These are phyloP conservation scores for Sinosuthora webbiana DNA, from an alignment of 2,113 vertebrate species.

Conservation along the genomic window DNA sequence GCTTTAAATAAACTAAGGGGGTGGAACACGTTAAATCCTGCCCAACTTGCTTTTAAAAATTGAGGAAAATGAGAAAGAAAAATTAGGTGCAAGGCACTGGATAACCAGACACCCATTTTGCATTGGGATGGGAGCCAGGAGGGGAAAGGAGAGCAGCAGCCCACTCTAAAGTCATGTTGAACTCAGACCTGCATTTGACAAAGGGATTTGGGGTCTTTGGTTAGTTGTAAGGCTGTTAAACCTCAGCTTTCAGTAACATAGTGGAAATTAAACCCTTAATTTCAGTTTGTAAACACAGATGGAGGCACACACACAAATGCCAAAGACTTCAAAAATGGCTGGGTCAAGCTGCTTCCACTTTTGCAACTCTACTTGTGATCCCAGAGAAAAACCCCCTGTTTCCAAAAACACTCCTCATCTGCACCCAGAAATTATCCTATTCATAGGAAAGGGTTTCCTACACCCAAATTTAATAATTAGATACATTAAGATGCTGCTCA, in stretches of 20 bases:
- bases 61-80: neutral
- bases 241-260: neutral
- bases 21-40: neutral
- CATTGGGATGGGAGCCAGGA: neutral
- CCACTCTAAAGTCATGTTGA: neutral
- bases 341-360: neutral
- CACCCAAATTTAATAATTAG: neutral
- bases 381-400: neutral
- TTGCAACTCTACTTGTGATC: neutral
- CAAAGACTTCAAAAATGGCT: neutral
- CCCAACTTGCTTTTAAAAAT: neutral
- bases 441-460: neutral
- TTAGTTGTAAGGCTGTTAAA: neutral
- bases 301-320: neutral
- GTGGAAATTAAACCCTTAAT: neutral
- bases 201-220: neutral
- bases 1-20: neutral
- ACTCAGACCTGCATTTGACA: neutral
- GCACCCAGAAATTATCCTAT: neutral
- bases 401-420: neutral
- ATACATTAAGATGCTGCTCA: neutral
- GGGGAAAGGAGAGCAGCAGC: neutral
- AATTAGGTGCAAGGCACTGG: neutral
- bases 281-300: neutral
- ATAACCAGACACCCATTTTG: neutral